A percentile compares a stretch with the other conserved stretches of the same genome.
phyloP scores from a whole-genome alignment of 2,797 vertebrate species.

The Vultur gryphus region DNA sequence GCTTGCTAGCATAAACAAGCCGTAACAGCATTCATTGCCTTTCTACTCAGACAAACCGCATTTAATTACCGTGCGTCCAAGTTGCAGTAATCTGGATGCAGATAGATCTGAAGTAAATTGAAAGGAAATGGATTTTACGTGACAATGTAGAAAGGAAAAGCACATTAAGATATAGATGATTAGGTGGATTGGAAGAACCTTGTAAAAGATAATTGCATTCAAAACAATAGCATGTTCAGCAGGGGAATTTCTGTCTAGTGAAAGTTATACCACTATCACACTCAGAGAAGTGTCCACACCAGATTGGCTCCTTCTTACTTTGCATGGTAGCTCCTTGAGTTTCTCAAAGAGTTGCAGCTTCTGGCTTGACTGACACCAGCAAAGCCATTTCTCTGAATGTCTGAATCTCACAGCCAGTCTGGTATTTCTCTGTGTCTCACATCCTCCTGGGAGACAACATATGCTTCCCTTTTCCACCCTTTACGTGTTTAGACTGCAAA shows the following conservation, averaged over 20 bases:
- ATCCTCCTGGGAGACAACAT: conserved; percentile 46
- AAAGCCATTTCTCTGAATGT: conserved; percentile 33
- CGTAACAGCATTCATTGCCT: conserved; percentile 13
- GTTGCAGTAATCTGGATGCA: conserved; percentile 50
- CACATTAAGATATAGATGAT: conserved; percentile 60
- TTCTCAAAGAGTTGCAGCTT: not conserved
- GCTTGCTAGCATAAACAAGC: conserved; percentile 28
- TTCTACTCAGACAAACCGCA: conserved; percentile 46
- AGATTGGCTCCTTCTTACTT: not conserved
- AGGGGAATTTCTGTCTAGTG: not conserved
- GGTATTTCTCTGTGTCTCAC: conserved; percentile 12
- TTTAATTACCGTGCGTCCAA: conserved; percentile 38
- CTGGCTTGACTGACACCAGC: conserved; percentile 26
- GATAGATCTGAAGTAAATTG: conserved; percentile 43
- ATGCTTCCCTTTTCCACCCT: conserved; percentile 42
- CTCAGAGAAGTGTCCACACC: not conserved
- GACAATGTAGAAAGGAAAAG: conserved; percentile 36
- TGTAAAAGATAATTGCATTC: conserved; percentile 56
- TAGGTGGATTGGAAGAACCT: conserved; percentile 43
- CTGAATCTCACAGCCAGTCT: conserved; percentile 36
- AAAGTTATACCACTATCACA: not conserved
- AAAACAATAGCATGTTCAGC: conserved; percentile 13
- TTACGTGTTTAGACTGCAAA: conserved; percentile 36
- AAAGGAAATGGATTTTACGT: conserved; percentile 54
- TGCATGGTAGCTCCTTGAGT: not conserved